Evolutionary conservation across 2,888 invertebrate genomes (phyloP).

Genomic region (Drosophila algonquin): DNA sequence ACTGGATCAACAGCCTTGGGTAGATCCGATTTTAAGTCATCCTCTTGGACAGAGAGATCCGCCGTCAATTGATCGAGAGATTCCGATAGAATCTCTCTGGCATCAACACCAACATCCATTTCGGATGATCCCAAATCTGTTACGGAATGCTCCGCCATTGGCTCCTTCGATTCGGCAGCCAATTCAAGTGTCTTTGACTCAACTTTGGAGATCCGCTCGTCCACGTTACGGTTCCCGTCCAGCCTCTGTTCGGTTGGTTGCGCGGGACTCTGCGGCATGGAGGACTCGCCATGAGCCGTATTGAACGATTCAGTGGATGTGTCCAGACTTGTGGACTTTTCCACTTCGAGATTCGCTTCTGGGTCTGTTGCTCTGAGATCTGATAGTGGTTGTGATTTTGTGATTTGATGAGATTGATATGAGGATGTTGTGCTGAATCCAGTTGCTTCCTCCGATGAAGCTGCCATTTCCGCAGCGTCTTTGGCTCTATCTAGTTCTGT

Average conservation of each 20-base stretch:
- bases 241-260: not conserved
- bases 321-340: not conserved
- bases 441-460: slow-evolving; percentile 6
- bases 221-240: not conserved
- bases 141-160: too few species aligned
- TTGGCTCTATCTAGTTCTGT: slow-evolving; percentile 31
- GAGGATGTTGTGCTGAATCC: not conserved
- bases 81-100: not conserved
- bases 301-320: slow-evolving; percentile 17
- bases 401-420: not conserved
- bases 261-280: not conserved
- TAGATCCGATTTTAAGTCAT: not conserved
- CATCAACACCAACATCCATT: not conserved
- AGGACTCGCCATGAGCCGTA: not conserved
- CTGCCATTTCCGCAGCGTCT: slow-evolving; percentile 11
- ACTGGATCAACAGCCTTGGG: not conserved
- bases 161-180: not conserved
- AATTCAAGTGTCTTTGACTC: not conserved
- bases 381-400: not conserved
- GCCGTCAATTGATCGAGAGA: not conserved
- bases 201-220: not conserved
- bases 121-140: not conserved
- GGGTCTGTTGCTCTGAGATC: slow-evolving; percentile 24
- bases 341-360: not conserved
- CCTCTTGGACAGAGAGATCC: not conserved